These are phyloP conservation scores for Oreochromis niloticus DNA, from an alignment of 2,113 vertebrate genomes.

Conservation along the genomic window DNA sequence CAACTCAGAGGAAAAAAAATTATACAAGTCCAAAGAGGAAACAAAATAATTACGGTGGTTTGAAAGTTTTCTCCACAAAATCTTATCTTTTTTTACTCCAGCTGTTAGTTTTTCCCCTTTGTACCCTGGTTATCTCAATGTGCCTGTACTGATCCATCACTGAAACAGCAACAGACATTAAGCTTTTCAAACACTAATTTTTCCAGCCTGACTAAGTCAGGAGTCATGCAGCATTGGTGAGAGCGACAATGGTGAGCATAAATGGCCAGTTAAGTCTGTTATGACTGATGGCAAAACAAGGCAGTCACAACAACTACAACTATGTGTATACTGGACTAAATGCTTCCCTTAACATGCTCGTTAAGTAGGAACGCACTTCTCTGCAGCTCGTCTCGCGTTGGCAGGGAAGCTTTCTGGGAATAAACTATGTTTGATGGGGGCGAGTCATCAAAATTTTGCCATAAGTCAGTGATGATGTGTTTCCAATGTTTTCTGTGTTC, in stretches of 20 bases:
- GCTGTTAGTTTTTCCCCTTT: not conserved
- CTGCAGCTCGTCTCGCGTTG: fast-evolving
- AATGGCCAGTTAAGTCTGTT: not conserved
- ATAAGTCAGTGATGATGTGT: not conserved
- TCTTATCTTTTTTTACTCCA: not conserved
- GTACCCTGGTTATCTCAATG: not conserved
- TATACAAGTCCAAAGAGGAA: not conserved
- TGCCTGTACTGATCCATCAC: not conserved
- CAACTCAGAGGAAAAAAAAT: fast-evolving
- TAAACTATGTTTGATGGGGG: not conserved
- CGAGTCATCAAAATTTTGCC: not conserved
- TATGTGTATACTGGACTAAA: not conserved
- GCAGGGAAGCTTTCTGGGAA: not conserved
- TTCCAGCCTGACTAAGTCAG: not conserved
- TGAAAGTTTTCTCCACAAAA: not conserved
- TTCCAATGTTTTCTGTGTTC: not conserved
- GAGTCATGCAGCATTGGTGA: not conserved
- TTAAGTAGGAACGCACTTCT: not conserved
- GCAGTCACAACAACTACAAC: not conserved
- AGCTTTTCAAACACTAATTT: not conserved
- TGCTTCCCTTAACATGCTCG: not conserved
- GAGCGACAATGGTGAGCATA: not conserved
- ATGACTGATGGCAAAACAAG: not conserved
- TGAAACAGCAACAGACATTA: not conserved
- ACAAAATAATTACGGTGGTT: not conserved